Base-by-base conservation (phyloP, 2,888 invertebrate genomes). In the Chymomyza fuscimana region DNA sequence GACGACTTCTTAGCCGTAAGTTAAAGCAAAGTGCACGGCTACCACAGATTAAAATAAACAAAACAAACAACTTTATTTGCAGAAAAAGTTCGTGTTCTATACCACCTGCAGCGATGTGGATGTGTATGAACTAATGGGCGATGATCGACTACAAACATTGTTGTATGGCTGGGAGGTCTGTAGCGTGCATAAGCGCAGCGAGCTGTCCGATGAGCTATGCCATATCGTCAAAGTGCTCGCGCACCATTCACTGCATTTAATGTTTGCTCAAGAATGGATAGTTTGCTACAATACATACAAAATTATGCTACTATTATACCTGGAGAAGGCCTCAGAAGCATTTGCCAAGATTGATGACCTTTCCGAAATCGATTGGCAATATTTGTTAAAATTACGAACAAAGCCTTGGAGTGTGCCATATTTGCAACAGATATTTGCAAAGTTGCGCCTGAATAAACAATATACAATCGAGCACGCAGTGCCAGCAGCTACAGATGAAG, bases 211-310 rank as follows among this genome's bases (percentile, higher is more conserved):
- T 7, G 73, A 86, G 51, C 52, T 90, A 36, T 65, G 70, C 4
- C 76, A 75, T 10, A 78, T 90, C 4, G 74, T 80, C 9, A 86
- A 80, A 40, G 69, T 82, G 15, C 67, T 90, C 25, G 79, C 81
- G 0, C 83, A 89, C 16, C 86, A 87, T 69, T 86, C 90, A 4
- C 66, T 90, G 63, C 88, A 89, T 29, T 54, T 90, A n/a, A 85
- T 81, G 84, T 87, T 90, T 50, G 86, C 91, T 46, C 87, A 83
- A 54, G 90, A 90, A 64, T 90, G 90, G 90, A 80, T 70, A 0
- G 73, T 67, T 22, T 84, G 84, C 67, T 74, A 81, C 4, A 51
- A 75, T 0, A 68, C 72, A 15, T 72, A 82, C 0, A 81, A 80
- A 58, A 68, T 65, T 10, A 81, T 81, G 63, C 58, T 90, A 5